Evolutionary conservation across 2,888 invertebrate species (phyloP).

Genomic region (Melitaea athalia): DNA sequence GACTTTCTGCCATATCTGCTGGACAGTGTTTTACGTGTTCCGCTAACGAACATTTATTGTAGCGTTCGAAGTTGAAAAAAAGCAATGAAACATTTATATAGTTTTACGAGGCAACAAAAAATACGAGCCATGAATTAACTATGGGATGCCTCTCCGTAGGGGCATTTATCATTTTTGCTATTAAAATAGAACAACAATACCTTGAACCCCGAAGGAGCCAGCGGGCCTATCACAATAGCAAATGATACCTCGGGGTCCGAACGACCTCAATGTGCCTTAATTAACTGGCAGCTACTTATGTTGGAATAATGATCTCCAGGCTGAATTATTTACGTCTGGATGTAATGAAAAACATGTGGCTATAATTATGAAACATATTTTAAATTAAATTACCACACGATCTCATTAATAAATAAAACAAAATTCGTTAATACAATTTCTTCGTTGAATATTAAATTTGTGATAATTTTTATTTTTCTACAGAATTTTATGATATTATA

Average conservation of each 20-base stretch:
- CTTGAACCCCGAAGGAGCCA: conserved; percentile 72
- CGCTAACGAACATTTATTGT: conserved; percentile 39
- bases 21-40: conserved; percentile 36
- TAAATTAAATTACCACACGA: conserved; percentile 33
- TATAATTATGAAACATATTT: conserved; percentile 31
- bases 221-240: conserved; percentile 77
- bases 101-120: conserved; percentile 39
- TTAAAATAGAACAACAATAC: conserved; percentile 75
- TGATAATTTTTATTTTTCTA: not conserved
- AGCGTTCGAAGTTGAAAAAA: conserved; percentile 22
- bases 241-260: conserved; percentile 76
- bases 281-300: conserved; percentile 75
- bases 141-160: conserved; percentile 57
- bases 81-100: conserved; percentile 30
- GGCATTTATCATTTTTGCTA: conserved; percentile 81
- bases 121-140: conserved; percentile 51
- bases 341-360: conserved; percentile 33
- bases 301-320: conserved; percentile 63
- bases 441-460: not conserved
- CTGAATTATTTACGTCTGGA: conserved; percentile 50
- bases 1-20: conserved; percentile 65
- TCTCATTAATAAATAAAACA: conserved; percentile 36
- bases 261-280: conserved; percentile 74
- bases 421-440: not conserved
- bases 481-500: not conserved